Evolutionary conservation across 2,888 invertebrate genomes (phyloP), one percentile per base, ranked within the genome.

Genomic region (Aporophyla nigra): DNA sequence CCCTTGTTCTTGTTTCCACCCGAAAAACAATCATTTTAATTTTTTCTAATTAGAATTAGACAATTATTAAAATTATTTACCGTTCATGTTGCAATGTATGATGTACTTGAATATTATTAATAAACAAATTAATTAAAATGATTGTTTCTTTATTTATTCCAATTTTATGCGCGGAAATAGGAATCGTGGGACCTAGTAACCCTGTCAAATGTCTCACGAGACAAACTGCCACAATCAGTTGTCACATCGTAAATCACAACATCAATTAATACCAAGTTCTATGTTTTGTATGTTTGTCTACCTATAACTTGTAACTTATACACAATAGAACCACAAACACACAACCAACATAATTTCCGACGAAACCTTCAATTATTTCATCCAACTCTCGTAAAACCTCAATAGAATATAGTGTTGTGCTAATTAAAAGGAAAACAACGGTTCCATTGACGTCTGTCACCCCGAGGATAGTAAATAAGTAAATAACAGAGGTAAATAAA

Each of bases 391-490:
- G 51, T 46, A 71, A 49, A 78, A 58, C n/a, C 63, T 24, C 63
- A 75, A 69, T 49, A n/a, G 53, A 16, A 54, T 14, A 53, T 40
- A 43, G 40, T 53, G 43, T 27, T 14, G 63, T 63, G 56, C 24
- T 85, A 75, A 85, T 81, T 75, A 75, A 33, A 70, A 61, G 43
- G n/a, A 65, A 81, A 82, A 78, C 86, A 84, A 68, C 61, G 56
- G 56, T 53, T 54, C 19, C 51, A 74, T 74, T 66, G 76, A 71
- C 63, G 51, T 78, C 33, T 82, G 67, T 46, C 43, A 24, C 49
- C 21, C 54, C 21, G 21, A 69, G 58, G 16, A 58, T 53, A 40
- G 63, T 54, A 67, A 70, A 78, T 77, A 56, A 27, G 46, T 65
- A 69, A 67, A 67, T 72, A 46, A 24, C 3, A 7, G 6, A 51